A percentile compares a stretch with the other conserved stretches of the same genome.
These are phyloP conservation scores for Hirtodrosophila histrioides DNA, from an alignment of 2,888 invertebrate genomes.

Conservation along the genomic window DNA sequence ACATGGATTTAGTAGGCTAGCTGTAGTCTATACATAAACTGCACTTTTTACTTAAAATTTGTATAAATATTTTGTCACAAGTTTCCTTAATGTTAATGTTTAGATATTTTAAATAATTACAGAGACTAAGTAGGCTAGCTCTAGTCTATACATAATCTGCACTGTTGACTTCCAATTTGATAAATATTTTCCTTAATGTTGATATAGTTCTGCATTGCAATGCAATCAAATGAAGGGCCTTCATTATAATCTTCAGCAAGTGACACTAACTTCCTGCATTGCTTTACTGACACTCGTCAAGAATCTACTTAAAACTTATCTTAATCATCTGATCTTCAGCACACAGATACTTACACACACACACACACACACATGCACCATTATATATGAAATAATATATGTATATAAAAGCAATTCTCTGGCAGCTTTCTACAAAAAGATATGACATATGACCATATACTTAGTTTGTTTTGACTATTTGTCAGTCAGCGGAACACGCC, in stretches of 20 bases:
- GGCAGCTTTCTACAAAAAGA: conserved; percentile 62
- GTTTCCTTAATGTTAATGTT: too few species aligned
- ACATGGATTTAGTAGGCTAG: too few species aligned
- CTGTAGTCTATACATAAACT: too few species aligned
- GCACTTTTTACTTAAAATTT: too few species aligned
- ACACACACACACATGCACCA: conserved; percentile 4
- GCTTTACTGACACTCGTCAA: conserved; percentile 35
- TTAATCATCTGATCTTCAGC: conserved; percentile 45
- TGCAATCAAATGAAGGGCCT: conserved; percentile 5
- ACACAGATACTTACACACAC: conserved; percentile 14
- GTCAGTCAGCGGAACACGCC: conserved; percentile 66
- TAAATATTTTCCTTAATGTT: too few species aligned
- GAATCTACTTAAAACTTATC: conserved; percentile 41
- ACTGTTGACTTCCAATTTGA: too few species aligned
- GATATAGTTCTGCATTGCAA: conserved; percentile 2
- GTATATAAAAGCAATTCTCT: conserved; percentile 39
- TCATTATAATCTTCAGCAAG: conserved; percentile 10
- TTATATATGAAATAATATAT: neutral
- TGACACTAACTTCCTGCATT: conserved; percentile 47
- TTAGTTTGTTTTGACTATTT: conserved; percentile 76
- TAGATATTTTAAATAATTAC: too few species aligned
- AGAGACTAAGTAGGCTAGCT: too few species aligned
- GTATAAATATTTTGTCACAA: too few species aligned
- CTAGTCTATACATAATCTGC: too few species aligned
- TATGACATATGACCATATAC: conserved; percentile 65